A percentile compares a stretch with the other conserved stretches of the same genome.
phyloP scores from a whole-genome alignment of 2,888 invertebrate genomes.

The Malthinus seriepunctatus region DNA sequence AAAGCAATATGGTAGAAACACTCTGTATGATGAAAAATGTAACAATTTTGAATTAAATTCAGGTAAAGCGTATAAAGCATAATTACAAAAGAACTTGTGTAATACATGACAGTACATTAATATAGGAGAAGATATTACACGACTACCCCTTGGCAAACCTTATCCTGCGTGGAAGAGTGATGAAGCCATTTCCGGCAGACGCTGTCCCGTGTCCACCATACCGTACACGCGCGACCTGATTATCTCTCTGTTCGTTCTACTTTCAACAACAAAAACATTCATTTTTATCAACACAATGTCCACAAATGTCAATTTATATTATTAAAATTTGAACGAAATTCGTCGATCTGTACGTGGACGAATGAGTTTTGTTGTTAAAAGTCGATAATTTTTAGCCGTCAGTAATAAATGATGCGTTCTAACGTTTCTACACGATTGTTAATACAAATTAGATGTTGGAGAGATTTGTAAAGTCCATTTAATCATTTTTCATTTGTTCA shows the following conservation, averaged over 20 bases:
- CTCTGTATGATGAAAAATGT: no score
- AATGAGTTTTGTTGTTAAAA: not conserved
- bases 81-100: constrained; percentile 13
- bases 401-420: constrained; percentile 10
- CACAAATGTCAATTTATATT: constrained; percentile 12
- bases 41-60: not conserved
- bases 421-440: constrained; percentile 12
- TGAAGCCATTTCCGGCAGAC: constrained; percentile 34
- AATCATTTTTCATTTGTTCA: constrained; percentile 17
- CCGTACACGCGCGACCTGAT: constrained; percentile 14
- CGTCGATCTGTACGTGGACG: not conserved
- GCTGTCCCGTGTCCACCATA: constrained; percentile 24
- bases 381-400: not conserved
- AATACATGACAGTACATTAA: constrained; percentile 18
- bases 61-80: constrained; percentile 2
- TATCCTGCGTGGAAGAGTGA: constrained; percentile 35
- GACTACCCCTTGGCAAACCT: constrained; percentile 15
- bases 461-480: not conserved
- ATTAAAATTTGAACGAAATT: not conserved
- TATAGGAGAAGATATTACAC: constrained; percentile 20
- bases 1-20: no score
- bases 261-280: constrained; percentile 21
- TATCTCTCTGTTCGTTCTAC: constrained; percentile 18
- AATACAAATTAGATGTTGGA: constrained; percentile 21
- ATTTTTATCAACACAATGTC: constrained; percentile 15